Percentiles rank a stretch among this genome's conserved stretches.
Conservation (phyloP, 2,113 vertebrate species). For the Leptobrachium ailaonicum region DNA sequence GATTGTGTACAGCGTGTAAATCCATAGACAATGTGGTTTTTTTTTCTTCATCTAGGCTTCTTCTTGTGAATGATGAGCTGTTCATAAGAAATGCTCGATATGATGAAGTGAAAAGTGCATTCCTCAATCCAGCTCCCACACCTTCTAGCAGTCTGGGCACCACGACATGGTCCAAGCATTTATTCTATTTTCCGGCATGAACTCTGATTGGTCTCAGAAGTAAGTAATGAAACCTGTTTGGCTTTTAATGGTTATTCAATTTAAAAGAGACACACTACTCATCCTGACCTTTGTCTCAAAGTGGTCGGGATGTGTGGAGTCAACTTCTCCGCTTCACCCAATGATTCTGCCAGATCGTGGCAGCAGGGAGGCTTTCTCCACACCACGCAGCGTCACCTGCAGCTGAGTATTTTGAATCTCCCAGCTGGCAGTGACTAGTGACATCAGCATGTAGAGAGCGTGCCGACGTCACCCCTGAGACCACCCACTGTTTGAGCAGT, state of each 20-base stretch:
- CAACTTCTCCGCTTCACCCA: not conserved
- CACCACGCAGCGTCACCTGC: no score
- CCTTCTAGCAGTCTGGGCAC: slow-evolving; percentile 85
- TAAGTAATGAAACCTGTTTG: slow-evolving; percentile 42
- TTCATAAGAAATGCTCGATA: slow-evolving; percentile 83
- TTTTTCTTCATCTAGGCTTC: slow-evolving; percentile 65
- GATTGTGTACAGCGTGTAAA: no score
- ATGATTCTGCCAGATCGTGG: not conserved
- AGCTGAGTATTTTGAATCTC: no score
- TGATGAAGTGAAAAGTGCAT: slow-evolving; percentile 82
- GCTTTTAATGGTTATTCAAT: not conserved
- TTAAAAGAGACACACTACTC: no score
- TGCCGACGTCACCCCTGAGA: no score
- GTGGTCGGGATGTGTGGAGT: no score
- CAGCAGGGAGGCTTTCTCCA: not conserved
- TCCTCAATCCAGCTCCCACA: slow-evolving; percentile 79
- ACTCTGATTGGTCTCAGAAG: slow-evolving; percentile 92
- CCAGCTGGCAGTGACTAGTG: no score
- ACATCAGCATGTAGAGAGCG: no score
- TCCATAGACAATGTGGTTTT: no score
- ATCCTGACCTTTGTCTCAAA: no score
- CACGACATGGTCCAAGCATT: slow-evolving; percentile 88
- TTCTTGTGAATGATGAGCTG: slow-evolving; percentile 87
- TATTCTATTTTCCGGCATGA: slow-evolving; percentile 85
- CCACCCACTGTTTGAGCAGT: no score